Conservation (phyloP, 2,888 invertebrate genomes). For the Trachelus iudaicus region DNA sequence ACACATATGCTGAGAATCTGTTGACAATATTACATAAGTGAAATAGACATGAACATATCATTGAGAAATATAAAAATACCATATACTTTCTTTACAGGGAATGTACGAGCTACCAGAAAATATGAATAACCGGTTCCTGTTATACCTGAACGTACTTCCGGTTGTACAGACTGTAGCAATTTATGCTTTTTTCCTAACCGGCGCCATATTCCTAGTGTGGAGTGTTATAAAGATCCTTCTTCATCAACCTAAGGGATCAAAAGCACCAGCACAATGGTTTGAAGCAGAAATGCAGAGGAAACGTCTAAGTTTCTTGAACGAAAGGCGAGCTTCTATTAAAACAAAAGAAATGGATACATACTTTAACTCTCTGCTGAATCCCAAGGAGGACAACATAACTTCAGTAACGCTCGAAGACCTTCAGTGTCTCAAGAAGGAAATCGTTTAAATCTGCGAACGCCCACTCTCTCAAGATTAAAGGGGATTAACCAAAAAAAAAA, state of each 20-base stretch:
- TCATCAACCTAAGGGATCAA: conserved; percentile 38
- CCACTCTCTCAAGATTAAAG: neutral
- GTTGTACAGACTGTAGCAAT: conserved; percentile 70
- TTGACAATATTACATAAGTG: neutral
- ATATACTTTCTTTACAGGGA: conserved; percentile 68
- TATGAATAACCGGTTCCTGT: conserved; percentile 74
- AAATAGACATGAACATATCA: neutral
- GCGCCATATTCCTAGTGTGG: conserved; percentile 68
- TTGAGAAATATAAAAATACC: neutral
- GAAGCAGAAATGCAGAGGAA: conserved; percentile 52
- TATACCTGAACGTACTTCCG: conserved; percentile 81
- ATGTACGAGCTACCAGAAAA: conserved; percentile 75
- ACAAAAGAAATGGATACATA: conserved; percentile 64
- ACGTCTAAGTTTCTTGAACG: conserved; percentile 46
- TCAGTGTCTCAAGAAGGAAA: conserved; percentile 31
- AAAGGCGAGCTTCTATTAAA: conserved; percentile 44
- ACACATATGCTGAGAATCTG: neutral
- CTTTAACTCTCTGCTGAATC: conserved; percentile 59
- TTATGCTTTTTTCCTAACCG: conserved; percentile 69
- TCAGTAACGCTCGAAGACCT: conserved; percentile 33
- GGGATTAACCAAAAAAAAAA: neutral
- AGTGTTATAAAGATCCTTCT: conserved; percentile 63
- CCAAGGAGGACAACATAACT: conserved; percentile 41
- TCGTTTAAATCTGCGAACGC: conserved; percentile 21
- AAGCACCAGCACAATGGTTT: conserved; percentile 43